phyloP scores from a whole-genome alignment of 2,888 invertebrate species.

The Eupithecia insigniata region DNA sequence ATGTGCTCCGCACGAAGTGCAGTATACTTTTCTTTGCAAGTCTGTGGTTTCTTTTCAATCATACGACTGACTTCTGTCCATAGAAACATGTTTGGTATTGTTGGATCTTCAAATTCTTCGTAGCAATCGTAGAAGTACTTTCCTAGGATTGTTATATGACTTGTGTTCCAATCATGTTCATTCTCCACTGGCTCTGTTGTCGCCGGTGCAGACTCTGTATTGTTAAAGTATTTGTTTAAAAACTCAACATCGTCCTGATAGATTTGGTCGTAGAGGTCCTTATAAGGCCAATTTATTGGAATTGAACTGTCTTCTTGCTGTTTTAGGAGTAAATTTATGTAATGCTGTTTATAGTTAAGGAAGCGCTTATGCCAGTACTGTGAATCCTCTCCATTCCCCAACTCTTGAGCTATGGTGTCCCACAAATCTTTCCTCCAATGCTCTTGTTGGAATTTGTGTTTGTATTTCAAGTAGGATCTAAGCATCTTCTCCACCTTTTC shows the following conservation, averaged over 20 bases:
- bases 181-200: slow-evolving; percentile 1
- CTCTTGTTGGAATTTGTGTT: slow-evolving; percentile 59
- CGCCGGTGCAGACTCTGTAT: slow-evolving; percentile 15
- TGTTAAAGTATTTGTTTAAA: slow-evolving; percentile 56
- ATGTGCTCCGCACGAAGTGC: slow-evolving; percentile 63
- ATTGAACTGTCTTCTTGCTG: slow-evolving; percentile 52
- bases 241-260: slow-evolving; percentile 67
- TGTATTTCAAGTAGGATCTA: slow-evolving; percentile 67
- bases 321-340: slow-evolving; percentile 66
- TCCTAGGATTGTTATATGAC: slow-evolving; percentile 67
- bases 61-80: slow-evolving; percentile 76
- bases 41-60: slow-evolving; percentile 65
- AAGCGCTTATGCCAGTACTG: slow-evolving; percentile 77
- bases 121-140: slow-evolving; percentile 77
- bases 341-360: slow-evolving; percentile 75
- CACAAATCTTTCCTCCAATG: slow-evolving; percentile 66
- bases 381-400: slow-evolving; percentile 64
- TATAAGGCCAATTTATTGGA: slow-evolving; percentile 70
- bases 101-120: slow-evolving; percentile 71
- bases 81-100: slow-evolving; percentile 72
- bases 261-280: slow-evolving; percentile 70
- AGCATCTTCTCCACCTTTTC: slow-evolving; percentile 69
- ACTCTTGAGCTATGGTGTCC: slow-evolving; percentile 69
- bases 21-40: slow-evolving; percentile 62
- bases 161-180: slow-evolving; percentile 60